These are phyloP conservation scores for Cricetomys ansorgei DNA, from an alignment of 2,113 vertebrate species.

Conservation along the genomic window DNA sequence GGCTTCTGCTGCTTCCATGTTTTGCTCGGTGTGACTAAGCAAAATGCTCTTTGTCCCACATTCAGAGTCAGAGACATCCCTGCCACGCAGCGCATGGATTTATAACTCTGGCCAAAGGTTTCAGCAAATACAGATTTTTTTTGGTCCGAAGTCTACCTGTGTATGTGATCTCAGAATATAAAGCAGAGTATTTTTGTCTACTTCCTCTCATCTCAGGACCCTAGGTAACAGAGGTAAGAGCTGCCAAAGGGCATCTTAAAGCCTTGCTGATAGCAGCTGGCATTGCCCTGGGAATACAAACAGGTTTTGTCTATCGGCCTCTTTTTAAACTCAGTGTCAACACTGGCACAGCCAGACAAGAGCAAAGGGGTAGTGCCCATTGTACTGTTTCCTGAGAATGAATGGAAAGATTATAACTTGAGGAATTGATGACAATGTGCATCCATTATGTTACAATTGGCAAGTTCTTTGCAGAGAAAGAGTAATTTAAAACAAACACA, in stretches of 20 bases:
- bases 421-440: background rate
- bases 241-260: conserved; percentile 76
- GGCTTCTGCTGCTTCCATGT: background rate
- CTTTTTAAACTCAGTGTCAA: background rate
- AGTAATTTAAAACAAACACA: background rate
- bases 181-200: conserved; percentile 66
- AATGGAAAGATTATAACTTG: background rate
- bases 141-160: conserved; percentile 85
- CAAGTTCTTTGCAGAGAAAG: background rate
- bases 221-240: conserved; percentile 55
- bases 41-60: conserved; percentile 82
- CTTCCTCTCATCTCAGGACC: conserved; percentile 69
- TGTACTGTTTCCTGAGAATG: background rate
- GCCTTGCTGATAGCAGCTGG: conserved; percentile 75
- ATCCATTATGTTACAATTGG: background rate
- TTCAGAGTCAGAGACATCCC: conserved; percentile 79
- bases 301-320: conserved; percentile 3
- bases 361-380: background rate
- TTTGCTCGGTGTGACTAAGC: conserved; percentile 77
- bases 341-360: background rate
- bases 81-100: conserved; percentile 83
- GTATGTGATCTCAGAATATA: conserved; percentile 78
- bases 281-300: conserved; percentile 5
- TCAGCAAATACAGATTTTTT: conserved; percentile 83
- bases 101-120: conserved; percentile 89